Base-by-base conservation (phyloP, 1,140 invertebrate genomes). In the Nasonia giraulti region DNA sequence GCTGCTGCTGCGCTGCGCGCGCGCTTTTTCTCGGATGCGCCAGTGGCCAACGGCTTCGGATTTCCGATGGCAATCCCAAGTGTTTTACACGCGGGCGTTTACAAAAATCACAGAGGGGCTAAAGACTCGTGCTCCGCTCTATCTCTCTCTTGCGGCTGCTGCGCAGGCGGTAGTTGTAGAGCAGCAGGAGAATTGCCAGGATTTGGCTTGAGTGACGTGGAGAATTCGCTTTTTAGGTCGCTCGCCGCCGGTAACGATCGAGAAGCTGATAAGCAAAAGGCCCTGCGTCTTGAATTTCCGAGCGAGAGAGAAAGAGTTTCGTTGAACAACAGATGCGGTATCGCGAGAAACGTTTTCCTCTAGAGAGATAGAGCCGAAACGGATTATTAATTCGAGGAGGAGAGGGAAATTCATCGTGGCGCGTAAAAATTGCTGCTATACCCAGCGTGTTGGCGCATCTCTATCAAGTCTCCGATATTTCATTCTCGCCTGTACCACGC, bases 21-120 rank as follows among this genome's bases (percentile, higher is more conserved):
- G 47, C 27, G 27, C 55, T 87, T 88, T 87, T 87, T 81, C 62
- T 3, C 47, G 40, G 62, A 33, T 82, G 73, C 55, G 20, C 55
- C 20, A 62, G 55, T 62, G 55, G 55, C 55, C 17, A 62, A 62
- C 84, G 73, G 80, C 40, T 50, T 50, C 37, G 44, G 62, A 0
- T 44, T 71, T 55, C 69, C 47, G 27, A 80, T 75, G 14, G 47
- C 75, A 47, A 80, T 80, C 77, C 66, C 82, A 66, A 79, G 27
- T 80, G 69, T 68, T 84, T 80, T 80, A 75, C 69, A 73, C 66
- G 75, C 40, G n/a, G 23, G 37, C 20, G 40, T 44, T 62, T 75
- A 66, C 69, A 77, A 77, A 83, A 83, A 62, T 84, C 68, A 55
- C 68, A 27, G 12, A 50, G 17, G 14, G 17, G 2, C 33, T 82